Conservation (phyloP, 2,888 invertebrate species). For the Atrina japonica region DNA sequence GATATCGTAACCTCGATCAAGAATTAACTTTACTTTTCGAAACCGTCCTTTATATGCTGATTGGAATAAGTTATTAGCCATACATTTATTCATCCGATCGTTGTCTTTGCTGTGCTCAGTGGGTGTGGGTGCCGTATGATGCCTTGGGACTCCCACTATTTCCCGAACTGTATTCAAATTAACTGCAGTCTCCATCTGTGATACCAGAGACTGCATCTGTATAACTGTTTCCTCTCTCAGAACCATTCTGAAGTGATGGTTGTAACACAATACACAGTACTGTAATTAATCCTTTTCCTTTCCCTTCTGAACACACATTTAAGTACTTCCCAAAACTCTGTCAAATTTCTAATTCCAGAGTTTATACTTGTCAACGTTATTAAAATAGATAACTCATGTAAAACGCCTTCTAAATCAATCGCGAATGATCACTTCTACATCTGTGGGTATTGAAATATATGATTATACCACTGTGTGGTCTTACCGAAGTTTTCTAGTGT, state of each 20-base stretch:
- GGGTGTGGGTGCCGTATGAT: neutral
- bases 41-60: conserved; percentile 62
- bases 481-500: too few species aligned
- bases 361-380: too few species aligned
- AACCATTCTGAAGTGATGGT: conserved; percentile 57
- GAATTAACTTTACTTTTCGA: conserved; percentile 60
- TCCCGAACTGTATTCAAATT: conserved; percentile 30
- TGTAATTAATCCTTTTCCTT: too few species aligned
- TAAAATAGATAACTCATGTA: too few species aligned
- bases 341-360: too few species aligned
- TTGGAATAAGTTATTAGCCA: conserved; percentile 61
- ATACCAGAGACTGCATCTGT: conserved; percentile 50
- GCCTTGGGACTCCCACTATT: conserved; percentile 10
- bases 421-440: too few species aligned
- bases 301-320: too few species aligned
- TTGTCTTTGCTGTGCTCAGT: neutral
- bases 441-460: too few species aligned
- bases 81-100: conserved; percentile 50
- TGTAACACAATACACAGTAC: too few species aligned
- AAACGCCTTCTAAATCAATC: too few species aligned
- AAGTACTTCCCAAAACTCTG: too few species aligned
- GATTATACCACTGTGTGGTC: too few species aligned
- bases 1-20: conserved; percentile 64
- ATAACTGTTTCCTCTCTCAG: conserved; percentile 58
- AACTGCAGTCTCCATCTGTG: conserved; percentile 45